phyloP scores from a whole-genome alignment of 2,888 invertebrate genomes.

The Drosophila cognata region DNA sequence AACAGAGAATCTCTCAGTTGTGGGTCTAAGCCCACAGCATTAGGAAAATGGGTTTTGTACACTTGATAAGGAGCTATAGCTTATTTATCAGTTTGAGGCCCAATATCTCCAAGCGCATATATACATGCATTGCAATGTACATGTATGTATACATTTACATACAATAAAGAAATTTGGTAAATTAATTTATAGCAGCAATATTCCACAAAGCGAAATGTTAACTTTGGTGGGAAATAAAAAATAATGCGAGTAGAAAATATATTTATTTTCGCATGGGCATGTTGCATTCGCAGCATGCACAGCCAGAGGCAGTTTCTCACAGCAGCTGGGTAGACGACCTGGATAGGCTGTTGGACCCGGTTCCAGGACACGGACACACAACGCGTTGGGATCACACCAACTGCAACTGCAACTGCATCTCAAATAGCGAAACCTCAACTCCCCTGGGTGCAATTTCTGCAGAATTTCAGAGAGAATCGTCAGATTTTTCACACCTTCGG shows the following conservation, averaged over 20 bases:
- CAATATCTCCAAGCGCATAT: not conserved
- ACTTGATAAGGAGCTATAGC: not conserved
- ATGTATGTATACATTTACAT: not conserved
- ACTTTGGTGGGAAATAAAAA: slow-evolving; percentile 20
- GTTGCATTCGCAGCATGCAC: slow-evolving; percentile 28
- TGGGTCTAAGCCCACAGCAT: not conserved
- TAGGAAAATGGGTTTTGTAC: not conserved
- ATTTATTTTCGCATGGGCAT: slow-evolving; percentile 33
- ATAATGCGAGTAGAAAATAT: not conserved
- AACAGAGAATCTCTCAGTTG: not conserved
- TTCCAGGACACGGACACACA: slow-evolving; percentile 67
- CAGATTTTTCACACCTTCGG: slow-evolving; percentile 73
- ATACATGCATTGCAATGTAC: not conserved
- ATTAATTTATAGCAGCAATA: not conserved
- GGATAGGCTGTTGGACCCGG: slow-evolving; percentile 9
- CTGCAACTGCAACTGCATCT: slow-evolving; percentile 27
- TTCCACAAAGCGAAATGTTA: not conserved
- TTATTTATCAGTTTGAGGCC: not conserved
- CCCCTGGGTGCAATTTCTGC: slow-evolving; percentile 70
- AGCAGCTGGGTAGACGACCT: slow-evolving; percentile 43
- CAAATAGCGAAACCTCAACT: slow-evolving; percentile 30
- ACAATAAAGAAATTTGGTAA: not conserved
- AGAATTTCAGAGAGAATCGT: slow-evolving; percentile 63
- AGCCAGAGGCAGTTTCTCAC: slow-evolving; percentile 57
- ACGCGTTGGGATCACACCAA: slow-evolving; percentile 51